These are phyloP conservation scores for Pristionchus fissidentatus DNA, from an alignment of 2,888 invertebrate genomes.

Conservation along the genomic window DNA sequence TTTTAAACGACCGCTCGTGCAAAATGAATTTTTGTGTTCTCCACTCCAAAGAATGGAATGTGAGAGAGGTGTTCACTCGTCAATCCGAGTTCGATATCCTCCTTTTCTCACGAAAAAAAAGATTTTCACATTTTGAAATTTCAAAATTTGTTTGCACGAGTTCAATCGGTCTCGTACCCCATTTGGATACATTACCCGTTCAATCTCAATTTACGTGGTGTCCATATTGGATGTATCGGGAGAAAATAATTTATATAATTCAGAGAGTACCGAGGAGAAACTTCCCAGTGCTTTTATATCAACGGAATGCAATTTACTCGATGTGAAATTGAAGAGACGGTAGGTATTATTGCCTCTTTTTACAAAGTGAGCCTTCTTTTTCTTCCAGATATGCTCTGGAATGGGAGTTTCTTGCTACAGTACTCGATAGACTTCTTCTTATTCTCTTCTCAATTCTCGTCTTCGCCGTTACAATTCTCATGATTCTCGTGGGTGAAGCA, in stretches of 20 bases:
- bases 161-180: too few relatives aligned
- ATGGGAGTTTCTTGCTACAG: constrained; percentile 72
- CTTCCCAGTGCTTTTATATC: constrained; percentile 19
- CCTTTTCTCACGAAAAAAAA: too few relatives aligned
- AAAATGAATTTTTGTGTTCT: not conserved
- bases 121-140: too few relatives aligned
- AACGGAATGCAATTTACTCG: constrained; percentile 29
- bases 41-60: not conserved
- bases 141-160: too few relatives aligned
- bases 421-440: constrained; percentile 68
- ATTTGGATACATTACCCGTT: too few relatives aligned
- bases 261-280: constrained; percentile 26
- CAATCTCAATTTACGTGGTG: too few relatives aligned
- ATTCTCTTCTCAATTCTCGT: constrained; percentile 71
- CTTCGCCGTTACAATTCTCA: constrained; percentile 70
- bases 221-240: too few relatives aligned
- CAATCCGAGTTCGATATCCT: too few relatives aligned
- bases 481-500: constrained; percentile 73
- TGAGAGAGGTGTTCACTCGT: too few relatives aligned
- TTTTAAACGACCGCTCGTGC: too few relatives aligned
- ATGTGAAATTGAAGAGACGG: constrained; percentile 63
- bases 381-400: constrained; percentile 68
- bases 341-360: not conserved
- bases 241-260: not conserved
- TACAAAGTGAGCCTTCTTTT: not conserved